phyloP scores from a whole-genome alignment of 2,797 vertebrate genomes.

The Acanthopagrus latus region DNA sequence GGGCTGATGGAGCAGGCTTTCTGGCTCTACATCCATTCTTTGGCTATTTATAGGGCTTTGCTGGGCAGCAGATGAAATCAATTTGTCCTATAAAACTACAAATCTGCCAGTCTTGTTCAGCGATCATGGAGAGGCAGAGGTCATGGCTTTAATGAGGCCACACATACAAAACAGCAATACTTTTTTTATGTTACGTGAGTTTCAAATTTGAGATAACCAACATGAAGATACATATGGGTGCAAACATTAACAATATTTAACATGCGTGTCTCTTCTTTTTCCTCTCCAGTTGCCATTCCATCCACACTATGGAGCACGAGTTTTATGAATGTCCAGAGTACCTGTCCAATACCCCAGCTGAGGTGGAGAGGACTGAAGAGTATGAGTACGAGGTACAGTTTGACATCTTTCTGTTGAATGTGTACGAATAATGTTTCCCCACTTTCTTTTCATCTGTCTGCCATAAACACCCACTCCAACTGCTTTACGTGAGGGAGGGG shows the following conservation, averaged over 20 bases:
- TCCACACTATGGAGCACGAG: slow-evolving; percentile 94
- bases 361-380: slow-evolving; percentile 91
- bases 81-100: slow-evolving; percentile 67
- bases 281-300: slow-evolving; percentile 92
- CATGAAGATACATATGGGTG: neutral
- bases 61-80: slow-evolving; percentile 65
- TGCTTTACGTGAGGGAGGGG: no score
- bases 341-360: slow-evolving; percentile 89
- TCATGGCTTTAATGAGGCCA: slow-evolving; percentile 34
- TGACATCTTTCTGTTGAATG: neutral
- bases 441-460: no score
- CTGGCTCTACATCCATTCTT: slow-evolving; percentile 60
- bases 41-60: slow-evolving; percentile 72
- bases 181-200: neutral
- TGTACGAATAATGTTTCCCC: neutral
- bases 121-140: slow-evolving; percentile 59
- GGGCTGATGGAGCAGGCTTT: slow-evolving; percentile 69
- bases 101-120: slow-evolving; percentile 52
- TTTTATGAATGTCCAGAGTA: slow-evolving; percentile 96
- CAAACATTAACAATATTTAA: neutral
- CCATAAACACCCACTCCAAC: no score
- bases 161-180: neutral
- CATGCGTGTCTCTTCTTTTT: neutral
- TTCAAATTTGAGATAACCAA: neutral
- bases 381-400: slow-evolving; percentile 94